Percentiles rank a stretch among this genome's conserved stretches.
These are phyloP conservation scores for Epirrhoe alternata DNA, from an alignment of 2,888 invertebrate species.

Conservation along the genomic window DNA sequence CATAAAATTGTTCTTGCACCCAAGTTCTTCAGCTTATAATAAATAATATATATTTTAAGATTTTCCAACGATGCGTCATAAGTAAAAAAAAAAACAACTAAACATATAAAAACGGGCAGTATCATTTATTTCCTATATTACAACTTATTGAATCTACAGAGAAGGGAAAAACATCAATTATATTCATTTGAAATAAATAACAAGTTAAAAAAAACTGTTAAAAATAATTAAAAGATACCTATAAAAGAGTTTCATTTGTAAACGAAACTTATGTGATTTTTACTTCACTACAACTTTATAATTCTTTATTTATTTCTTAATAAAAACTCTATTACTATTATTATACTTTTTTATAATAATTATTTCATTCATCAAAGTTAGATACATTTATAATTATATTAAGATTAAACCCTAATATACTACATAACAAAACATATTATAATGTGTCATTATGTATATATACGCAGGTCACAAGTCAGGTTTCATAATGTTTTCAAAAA, in stretches of 20 bases:
- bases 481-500: slow-evolving; percentile 51
- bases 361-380: slow-evolving; percentile 81
- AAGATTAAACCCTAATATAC: slow-evolving; percentile 65
- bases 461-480: slow-evolving; percentile 52
- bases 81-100: slow-evolving; percentile 55
- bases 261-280: slow-evolving; percentile 77
- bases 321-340: slow-evolving; percentile 84
- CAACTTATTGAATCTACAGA: slow-evolving; percentile 79
- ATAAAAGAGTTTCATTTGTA: slow-evolving; percentile 66
- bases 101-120: slow-evolving; percentile 78
- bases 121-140: slow-evolving; percentile 79
- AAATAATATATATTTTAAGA: slow-evolving; percentile 41
- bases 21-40: slow-evolving; percentile 60
- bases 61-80: slow-evolving; percentile 45
- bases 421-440: slow-evolving; percentile 59
- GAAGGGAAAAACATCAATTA: slow-evolving; percentile 79
- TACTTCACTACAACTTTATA: slow-evolving; percentile 75
- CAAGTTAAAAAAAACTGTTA: slow-evolving; percentile 83
- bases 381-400: slow-evolving; percentile 81
- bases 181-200: slow-evolving; percentile 86
- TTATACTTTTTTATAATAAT: slow-evolving; percentile 81
- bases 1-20: slow-evolving; percentile 72
- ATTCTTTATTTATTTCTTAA: slow-evolving; percentile 82
- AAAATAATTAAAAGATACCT: slow-evolving; percentile 79
- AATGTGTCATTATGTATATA: slow-evolving; percentile 54